phyloP scores from a whole-genome alignment of 2,888 invertebrate genomes.

The Synergus umbraculus region DNA sequence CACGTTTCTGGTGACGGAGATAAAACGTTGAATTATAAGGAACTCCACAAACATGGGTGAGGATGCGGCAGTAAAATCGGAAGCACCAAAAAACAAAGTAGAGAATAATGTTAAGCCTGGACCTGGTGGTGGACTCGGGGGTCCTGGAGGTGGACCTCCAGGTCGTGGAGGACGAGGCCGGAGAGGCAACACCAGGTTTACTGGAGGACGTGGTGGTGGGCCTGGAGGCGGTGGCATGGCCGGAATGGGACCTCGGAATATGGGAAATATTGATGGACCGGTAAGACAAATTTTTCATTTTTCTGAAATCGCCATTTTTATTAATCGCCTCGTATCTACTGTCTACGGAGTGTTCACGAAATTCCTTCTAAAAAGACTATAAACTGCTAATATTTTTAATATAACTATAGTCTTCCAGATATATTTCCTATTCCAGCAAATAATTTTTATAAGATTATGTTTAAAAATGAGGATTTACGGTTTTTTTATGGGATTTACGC shows the following conservation, averaged over 20 bases:
- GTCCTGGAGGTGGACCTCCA: conserved; percentile 52
- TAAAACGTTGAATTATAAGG: not conserved
- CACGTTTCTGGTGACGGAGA: not conserved
- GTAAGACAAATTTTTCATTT: conserved; percentile 51
- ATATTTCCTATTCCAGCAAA: not conserved
- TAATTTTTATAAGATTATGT: not conserved
- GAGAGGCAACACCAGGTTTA: conserved; percentile 69
- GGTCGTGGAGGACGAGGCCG: conserved; percentile 68
- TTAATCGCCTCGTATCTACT: not conserved
- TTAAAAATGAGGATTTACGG: not conserved
- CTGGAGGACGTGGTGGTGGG: conserved; percentile 67
- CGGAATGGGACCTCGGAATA: conserved; percentile 47
- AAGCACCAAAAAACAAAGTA: not conserved
- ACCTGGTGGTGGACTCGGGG: conserved; percentile 60
- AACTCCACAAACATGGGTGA: conserved; percentile 1
- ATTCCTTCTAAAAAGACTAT: not conserved
- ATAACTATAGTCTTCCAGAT: not conserved
- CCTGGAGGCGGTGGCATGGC: conserved; percentile 55
- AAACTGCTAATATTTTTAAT: not conserved
- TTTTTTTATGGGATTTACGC: not conserved
- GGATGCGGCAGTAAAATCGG: conserved; percentile 38
- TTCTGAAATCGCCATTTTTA: conserved; percentile 18
- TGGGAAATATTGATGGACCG: conserved; percentile 63
- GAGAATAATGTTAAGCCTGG: conserved; percentile 29
- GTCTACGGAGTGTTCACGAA: not conserved